These are phyloP conservation scores for Panagrolaimus sp. DNA, from an alignment of 1,140 invertebrate species.

Conservation along the genomic window DNA sequence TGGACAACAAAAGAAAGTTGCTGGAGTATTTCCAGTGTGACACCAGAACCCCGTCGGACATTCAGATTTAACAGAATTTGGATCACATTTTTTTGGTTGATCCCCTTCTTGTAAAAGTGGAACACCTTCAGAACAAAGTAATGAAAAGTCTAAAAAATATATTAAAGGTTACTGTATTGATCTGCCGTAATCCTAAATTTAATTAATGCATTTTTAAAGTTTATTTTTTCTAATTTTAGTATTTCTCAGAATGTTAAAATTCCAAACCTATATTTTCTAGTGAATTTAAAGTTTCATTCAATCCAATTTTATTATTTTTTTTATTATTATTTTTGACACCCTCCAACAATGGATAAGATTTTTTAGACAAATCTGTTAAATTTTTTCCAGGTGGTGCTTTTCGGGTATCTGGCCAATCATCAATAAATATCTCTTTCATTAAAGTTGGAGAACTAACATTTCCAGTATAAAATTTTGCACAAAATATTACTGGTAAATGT, in stretches of 20 bases:
- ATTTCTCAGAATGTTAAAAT: background rate
- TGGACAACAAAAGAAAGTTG: constrained; percentile 11
- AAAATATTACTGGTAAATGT: background rate
- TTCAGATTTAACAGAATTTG: constrained; percentile 7
- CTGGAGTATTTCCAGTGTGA: background rate
- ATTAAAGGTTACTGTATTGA: too few species aligned
- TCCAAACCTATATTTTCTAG: background rate
- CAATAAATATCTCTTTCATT: constrained; percentile 16
- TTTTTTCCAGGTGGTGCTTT: too few species aligned
- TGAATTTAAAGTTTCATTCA: background rate
- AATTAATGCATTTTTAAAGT: background rate
- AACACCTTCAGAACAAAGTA: constrained; percentile 1
- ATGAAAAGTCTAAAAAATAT: background rate
- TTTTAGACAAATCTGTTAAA: too few species aligned
- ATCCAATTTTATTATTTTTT: background rate
- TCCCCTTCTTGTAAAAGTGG: background rate
- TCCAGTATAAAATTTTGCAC: constrained; percentile 12
- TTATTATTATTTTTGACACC: background rate
- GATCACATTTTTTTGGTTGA: constrained; percentile 11
- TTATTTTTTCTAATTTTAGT: background rate
- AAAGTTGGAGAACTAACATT: background rate
- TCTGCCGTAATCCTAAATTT: too few species aligned
- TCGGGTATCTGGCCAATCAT: constrained; percentile 5
- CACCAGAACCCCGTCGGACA: constrained; percentile 1
- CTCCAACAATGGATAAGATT: too few species aligned